Percentiles rank a stretch among this genome's conserved stretches.
Conservation (phyloP, 2,888 invertebrate genomes). For the Coremacera marginata region DNA sequence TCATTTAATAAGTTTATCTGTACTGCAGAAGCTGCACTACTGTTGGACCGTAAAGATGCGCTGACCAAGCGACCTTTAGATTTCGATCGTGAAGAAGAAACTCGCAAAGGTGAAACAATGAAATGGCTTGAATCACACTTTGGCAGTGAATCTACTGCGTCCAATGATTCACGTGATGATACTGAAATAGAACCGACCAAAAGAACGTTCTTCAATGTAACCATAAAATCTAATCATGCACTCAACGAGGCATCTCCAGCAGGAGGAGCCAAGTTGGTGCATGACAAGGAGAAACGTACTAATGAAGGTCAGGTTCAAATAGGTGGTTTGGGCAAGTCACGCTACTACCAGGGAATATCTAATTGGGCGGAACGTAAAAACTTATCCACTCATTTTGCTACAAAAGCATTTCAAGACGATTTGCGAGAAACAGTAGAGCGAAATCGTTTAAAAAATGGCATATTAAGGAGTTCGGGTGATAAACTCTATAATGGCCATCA, state of each 20-base stretch:
- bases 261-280: constrained; percentile 54
- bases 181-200: constrained; percentile 74
- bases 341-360: constrained; percentile 81
- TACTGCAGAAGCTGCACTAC: constrained; percentile 61
- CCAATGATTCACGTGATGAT: constrained; percentile 73
- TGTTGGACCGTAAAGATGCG: constrained; percentile 82
- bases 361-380: constrained; percentile 81
- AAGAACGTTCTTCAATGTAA: constrained; percentile 82
- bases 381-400: constrained; percentile 63
- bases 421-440: constrained; percentile 67
- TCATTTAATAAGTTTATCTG: not conserved
- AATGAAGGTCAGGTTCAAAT: constrained; percentile 60
- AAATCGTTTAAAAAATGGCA: constrained; percentile 61
- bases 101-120: constrained; percentile 88
- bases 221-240: constrained; percentile 75
- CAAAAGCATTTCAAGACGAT: constrained; percentile 68
- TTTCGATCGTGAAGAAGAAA: constrained; percentile 89
- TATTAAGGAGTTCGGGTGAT: constrained; percentile 52
- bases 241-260: constrained; percentile 45
- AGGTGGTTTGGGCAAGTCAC: constrained; percentile 63
- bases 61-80: constrained; percentile 85
- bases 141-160: constrained; percentile 86
- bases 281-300: constrained; percentile 50
- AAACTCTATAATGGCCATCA: constrained; percentile 38
- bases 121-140: constrained; percentile 94